These are phyloP conservation scores for Crotalus helleri DNA, from an alignment of 2,113 vertebrate species.

Conservation along the genomic window DNA sequence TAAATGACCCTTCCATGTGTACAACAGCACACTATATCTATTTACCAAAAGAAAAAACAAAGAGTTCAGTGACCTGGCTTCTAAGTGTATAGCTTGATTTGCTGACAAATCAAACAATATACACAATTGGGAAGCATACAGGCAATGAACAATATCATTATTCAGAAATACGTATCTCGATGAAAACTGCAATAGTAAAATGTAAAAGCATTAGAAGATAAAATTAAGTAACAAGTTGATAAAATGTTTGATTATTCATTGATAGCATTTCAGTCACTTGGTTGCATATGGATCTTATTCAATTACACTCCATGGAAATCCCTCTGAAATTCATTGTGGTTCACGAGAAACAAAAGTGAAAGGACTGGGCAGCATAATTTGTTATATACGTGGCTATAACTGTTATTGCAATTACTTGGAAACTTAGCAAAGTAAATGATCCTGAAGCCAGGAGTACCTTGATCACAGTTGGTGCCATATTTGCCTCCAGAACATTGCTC, in stretches of 20 bases:
- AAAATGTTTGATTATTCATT: background rate
- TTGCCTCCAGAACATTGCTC: conserved; percentile 76
- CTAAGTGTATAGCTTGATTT: too few relatives aligned
- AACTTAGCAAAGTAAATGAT: background rate
- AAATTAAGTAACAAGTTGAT: background rate
- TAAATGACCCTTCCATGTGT: background rate
- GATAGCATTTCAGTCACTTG: background rate
- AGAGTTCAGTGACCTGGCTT: background rate
- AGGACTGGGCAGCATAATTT: background rate
- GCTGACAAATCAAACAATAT: background rate
- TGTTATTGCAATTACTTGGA: background rate
- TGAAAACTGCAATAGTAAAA: background rate
- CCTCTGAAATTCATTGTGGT: background rate
- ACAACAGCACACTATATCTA: background rate
- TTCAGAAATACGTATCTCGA: background rate
- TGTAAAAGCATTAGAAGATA: background rate
- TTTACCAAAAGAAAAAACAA: background rate
- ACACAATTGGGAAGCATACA: background rate
- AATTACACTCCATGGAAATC: background rate
- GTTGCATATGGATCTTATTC: background rate
- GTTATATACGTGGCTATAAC: background rate
- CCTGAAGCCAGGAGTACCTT: conserved; percentile 68
- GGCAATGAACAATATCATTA: background rate
- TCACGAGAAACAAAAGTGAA: background rate
- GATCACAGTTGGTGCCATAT: conserved; percentile 83